Evolutionary conservation across 2,797 vertebrate genomes (phyloP).

Genomic region (Poeciliopsis infans): DNA sequence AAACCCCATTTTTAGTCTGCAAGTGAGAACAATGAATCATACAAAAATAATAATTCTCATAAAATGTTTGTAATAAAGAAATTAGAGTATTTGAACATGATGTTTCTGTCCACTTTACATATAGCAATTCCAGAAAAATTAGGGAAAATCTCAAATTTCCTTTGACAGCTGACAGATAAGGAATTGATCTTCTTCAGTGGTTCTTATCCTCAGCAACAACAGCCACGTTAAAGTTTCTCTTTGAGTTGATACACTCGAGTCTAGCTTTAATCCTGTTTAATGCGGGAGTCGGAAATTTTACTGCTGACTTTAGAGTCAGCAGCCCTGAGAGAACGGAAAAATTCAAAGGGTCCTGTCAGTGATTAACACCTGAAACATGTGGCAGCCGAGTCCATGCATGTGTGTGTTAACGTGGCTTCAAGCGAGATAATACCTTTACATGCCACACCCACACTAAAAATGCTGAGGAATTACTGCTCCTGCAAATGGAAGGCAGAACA

Average conservation of each 20-base stretch:
- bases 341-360: not conserved
- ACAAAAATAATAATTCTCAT: not conserved
- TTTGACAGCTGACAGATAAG: not conserved
- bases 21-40: not conserved
- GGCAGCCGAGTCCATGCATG: not conserved
- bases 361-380: slow-evolving; percentile 22
- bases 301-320: not conserved
- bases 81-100: not conserved
- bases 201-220: not conserved
- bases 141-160: not conserved
- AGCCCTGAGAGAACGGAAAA: slow-evolving; percentile 11
- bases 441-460: slow-evolving; percentile 35
- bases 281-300: no score
- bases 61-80: not conserved
- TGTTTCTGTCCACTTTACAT: not conserved
- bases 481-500: slow-evolving; percentile 5
- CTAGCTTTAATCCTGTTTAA: not conserved
- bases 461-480: slow-evolving; percentile 3
- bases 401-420: not conserved
- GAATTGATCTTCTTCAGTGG: not conserved
- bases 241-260: not conserved
- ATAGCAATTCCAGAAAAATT: not conserved
- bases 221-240: not conserved
- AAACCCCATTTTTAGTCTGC: not conserved
- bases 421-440: not conserved